Percentiles rank a stretch among this genome's conserved stretches.
Conservation (phyloP, 2,797 vertebrate genomes). For the Halcyon badia region DNA sequence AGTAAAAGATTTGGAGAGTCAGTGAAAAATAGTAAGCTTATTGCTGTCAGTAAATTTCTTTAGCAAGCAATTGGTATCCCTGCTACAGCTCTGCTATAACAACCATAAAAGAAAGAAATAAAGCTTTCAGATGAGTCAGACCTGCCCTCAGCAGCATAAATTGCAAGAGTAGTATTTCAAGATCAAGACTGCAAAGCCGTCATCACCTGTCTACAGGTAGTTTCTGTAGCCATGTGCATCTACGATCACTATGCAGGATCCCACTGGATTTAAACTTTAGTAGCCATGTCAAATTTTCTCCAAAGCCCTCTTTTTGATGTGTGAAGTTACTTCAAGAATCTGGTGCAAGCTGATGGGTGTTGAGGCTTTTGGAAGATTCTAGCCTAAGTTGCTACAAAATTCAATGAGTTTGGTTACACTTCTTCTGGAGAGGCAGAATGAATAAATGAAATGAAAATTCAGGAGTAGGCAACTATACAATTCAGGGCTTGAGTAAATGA, state of each 20-base stretch:
- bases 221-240: neutral
- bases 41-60: slow-evolving; percentile 43
- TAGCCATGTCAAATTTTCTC: neutral
- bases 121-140: slow-evolving; percentile 35
- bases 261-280: neutral
- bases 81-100: neutral
- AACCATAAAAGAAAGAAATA: slow-evolving; percentile 15
- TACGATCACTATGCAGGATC: neutral
- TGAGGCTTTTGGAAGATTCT: neutral
- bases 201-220: neutral
- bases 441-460: neutral
- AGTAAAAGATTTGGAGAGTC: slow-evolving; percentile 5
- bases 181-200: slow-evolving; percentile 12
- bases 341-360: neutral
- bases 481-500: neutral
- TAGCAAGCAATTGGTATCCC: neutral
- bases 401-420: neutral
- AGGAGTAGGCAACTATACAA: neutral
- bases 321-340: neutral
- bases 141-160: slow-evolving; percentile 9
- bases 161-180: neutral
- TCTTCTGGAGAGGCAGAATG: neutral
- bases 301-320: neutral
- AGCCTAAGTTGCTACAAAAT: neutral
- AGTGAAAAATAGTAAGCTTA: slow-evolving; percentile 36